Evolutionary conservation across 2,888 invertebrate species (phyloP), one percentile per base, ranked within the genome.

Genomic region (Apoda limacodes): DNA sequence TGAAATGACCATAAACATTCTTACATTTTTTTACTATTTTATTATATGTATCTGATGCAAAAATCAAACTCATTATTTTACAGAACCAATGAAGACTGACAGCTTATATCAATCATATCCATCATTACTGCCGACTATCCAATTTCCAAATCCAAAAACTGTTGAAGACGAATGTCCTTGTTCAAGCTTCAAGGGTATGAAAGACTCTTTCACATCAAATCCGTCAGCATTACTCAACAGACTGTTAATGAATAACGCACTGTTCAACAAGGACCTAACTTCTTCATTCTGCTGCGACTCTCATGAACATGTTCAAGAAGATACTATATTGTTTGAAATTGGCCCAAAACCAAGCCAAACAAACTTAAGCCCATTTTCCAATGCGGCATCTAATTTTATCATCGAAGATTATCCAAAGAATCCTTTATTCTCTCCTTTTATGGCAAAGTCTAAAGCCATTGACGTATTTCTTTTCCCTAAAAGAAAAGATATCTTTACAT

Each of bases 381-480:
- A 39, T 13, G 9, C 35, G 11, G 25, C 52, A 34, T 40, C 51
- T 2, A 33, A 55, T 4, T 11, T 51, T 6, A 47, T 65, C 3
- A 60, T 68, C 4, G 52, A 40, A 7, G 7, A 54, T 4, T 33
- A 54, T 1, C 51, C 52, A 14, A 59, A 42, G 28, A 52, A 51
- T 37, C 43, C 51, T 3, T 35, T 34, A 29, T 30, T 48, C 9
- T 43, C 51, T 5, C 33, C 41, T 1, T 34, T 39, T 5, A 36
- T 45, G 9, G 9, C 46, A 1, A 65, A 63, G 34, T 45, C 62
- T 2, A 72, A 67, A 44, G 44, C 60, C 2, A 50, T 76, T 9
- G 78, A 78, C 45, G 57, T 76, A 25, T 52, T 70, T 15, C 39
- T 76, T 9, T 64, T 68, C 36, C 76, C 78, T 0, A 70, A 67